phyloP scores from a whole-genome alignment of 2,888 invertebrate genomes.

The Beris morrisii region DNA sequence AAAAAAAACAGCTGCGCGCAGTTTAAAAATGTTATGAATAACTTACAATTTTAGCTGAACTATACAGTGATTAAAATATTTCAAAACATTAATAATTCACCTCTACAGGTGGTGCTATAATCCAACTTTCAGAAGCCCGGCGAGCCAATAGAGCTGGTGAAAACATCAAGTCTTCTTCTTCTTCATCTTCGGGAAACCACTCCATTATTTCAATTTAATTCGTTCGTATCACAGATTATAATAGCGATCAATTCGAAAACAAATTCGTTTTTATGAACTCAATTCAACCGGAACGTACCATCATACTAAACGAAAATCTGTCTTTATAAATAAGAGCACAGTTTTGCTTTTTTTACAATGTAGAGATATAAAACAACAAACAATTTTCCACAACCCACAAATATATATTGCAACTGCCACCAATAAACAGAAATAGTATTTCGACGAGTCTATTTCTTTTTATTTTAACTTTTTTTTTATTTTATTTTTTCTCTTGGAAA shows the following conservation, averaged over 20 bases:
- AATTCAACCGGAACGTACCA: too few relatives aligned
- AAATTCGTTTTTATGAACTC: too few relatives aligned
- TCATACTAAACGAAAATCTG: too few relatives aligned
- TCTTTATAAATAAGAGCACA: too few relatives aligned
- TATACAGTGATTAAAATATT: background rate
- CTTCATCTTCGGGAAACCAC: slow-evolving; percentile 79
- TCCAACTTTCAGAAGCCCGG: slow-evolving; percentile 87
- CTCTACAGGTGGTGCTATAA: slow-evolving; percentile 84
- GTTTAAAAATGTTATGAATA: too few relatives aligned
- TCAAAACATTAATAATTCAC: slow-evolving; percentile 57
- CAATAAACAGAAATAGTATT: slow-evolving; percentile 23
- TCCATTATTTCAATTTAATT: slow-evolving; percentile 58
- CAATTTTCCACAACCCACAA: slow-evolving; percentile 12
- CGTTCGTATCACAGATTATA: background rate
- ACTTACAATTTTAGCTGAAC: too few relatives aligned
- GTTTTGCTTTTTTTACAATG: too few relatives aligned
- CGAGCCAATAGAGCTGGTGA: slow-evolving; percentile 85
- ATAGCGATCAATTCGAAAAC: background rate
- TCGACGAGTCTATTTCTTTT: slow-evolving; percentile 11
- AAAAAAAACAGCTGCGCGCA: too few relatives aligned
- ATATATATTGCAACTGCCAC: slow-evolving; percentile 27
- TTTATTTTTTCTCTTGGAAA: background rate
- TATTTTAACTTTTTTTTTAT: background rate
- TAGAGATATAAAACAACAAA: too few relatives aligned
- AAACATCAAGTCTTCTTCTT: slow-evolving; percentile 83